Evolutionary conservation across 2,113 vertebrate species (phyloP).

Genomic region (Sclerurus mexicanus): DNA sequence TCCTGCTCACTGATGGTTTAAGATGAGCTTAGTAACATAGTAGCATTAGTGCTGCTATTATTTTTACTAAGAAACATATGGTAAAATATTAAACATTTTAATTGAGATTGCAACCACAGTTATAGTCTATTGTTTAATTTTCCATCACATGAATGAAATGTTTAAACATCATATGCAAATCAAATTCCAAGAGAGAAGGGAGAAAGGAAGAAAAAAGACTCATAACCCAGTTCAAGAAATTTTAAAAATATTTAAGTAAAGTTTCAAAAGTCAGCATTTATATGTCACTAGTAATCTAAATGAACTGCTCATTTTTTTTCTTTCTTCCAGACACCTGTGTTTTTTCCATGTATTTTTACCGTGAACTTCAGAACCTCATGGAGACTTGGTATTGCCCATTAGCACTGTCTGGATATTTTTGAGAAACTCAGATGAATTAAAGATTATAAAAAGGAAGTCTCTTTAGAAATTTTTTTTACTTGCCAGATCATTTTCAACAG

Average conservation of each 20-base stretch:
- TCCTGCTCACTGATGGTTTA: neutral
- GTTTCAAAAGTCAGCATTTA: neutral
- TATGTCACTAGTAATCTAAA: neutral
- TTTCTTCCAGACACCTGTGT: neutral
- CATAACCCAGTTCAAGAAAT: neutral
- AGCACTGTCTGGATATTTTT: neutral
- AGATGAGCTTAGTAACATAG: neutral
- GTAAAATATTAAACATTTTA: neutral
- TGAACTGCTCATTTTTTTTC: neutral
- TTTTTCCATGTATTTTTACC: neutral
- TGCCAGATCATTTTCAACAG: neutral
- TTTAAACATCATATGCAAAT: neutral
- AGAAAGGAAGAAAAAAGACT: neutral
- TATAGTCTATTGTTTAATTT: neutral
- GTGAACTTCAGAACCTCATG: neutral
- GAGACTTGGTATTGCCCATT: neutral
- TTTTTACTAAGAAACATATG: neutral
- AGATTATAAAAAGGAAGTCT: neutral
- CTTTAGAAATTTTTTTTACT: neutral
- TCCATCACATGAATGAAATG: neutral
- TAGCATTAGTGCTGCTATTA: neutral
- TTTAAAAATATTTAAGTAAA: neutral
- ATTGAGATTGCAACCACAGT: neutral
- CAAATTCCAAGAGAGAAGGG: neutral
- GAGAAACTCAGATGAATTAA: neutral